These are phyloP conservation scores for Callithrix jacchus DNA, from an alignment of 2,113 vertebrate genomes.

Conservation along the genomic window DNA sequence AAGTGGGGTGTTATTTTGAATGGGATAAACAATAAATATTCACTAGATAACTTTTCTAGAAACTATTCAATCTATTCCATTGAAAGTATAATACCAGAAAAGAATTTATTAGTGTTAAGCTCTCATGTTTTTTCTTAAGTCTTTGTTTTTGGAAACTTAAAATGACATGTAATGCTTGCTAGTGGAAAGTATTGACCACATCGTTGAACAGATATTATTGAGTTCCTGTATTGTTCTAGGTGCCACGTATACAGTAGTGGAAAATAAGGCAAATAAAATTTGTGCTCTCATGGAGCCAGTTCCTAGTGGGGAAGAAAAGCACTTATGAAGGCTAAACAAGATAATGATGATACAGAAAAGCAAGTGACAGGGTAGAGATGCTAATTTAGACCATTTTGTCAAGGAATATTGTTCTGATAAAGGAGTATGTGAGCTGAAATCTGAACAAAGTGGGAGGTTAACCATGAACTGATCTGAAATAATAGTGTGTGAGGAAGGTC, in stretches of 20 bases:
- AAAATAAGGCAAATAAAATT: background rate
- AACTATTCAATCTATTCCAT: background rate
- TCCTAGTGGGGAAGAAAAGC: background rate
- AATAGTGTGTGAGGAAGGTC: background rate
- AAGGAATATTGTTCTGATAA: background rate
- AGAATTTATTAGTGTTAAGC: background rate
- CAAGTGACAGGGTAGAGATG: background rate
- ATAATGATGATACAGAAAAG: background rate
- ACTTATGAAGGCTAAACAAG: background rate
- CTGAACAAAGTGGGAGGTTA: background rate
- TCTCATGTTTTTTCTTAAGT: background rate
- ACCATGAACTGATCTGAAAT: background rate
- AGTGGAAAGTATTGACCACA: background rate
- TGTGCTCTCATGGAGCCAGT: background rate
- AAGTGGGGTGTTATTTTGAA: background rate
- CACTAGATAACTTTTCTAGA: background rate
- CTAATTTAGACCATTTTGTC: background rate
- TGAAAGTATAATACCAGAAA: background rate
- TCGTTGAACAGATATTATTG: background rate
- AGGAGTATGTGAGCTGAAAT: background rate
- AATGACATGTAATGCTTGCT: background rate
- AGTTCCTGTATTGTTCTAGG: background rate
- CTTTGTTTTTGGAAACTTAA: background rate
- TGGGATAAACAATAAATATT: background rate
- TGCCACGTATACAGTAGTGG: background rate